Base-by-base conservation (phyloP, 1,140 invertebrate genomes). In the Formica selysi region DNA sequence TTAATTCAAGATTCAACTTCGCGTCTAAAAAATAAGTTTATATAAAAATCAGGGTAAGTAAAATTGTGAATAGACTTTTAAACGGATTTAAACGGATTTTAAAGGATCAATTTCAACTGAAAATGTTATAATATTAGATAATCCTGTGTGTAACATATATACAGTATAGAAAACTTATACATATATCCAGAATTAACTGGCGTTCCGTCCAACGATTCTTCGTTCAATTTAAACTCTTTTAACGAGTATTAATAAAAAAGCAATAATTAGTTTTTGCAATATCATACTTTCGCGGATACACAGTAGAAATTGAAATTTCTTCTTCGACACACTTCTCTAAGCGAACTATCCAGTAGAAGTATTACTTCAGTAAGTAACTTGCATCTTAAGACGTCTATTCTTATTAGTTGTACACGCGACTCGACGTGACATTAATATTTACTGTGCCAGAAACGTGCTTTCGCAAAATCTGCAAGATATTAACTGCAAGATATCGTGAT, bases 371-470 rank as follows among this genome's bases (percentile, higher is more conserved):
- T 38, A 44, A n/a, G 22, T 38, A 57, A 64, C 13, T 54, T 38
- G 48, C 44, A 67, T 57, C 65, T 38, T 8, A 68, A 54, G 6
- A 41, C 8, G 8, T 36, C 6, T 38, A 22, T 59, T 59, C 16
- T 65, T 41, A 36, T 78, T 44, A 32, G 7, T n/a, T 3, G 19
- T 32, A 26, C 6, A 38, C 41, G 22, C 44, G 38, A 62, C n/a
- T 29, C 36, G 7, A 26, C 57, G 57, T 61, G 44, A 65, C 19
- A 67, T 38, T 48, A 22, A 7, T 65, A 32, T 80, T 80, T 57
- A 29, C 6, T 16, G 13, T 16, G 19, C 7, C 11, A 13, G 3
- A n/a, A 3, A 38, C n/a, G 19, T n/a, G 48, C 16, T 29, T 38
- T 2, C 48, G 48, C 48, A 51, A 13, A 13, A 32, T 65, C 26